These are phyloP conservation scores for Heliconius ethilla DNA, from an alignment of 2,888 invertebrate genomes.

Conservation along the genomic window DNA sequence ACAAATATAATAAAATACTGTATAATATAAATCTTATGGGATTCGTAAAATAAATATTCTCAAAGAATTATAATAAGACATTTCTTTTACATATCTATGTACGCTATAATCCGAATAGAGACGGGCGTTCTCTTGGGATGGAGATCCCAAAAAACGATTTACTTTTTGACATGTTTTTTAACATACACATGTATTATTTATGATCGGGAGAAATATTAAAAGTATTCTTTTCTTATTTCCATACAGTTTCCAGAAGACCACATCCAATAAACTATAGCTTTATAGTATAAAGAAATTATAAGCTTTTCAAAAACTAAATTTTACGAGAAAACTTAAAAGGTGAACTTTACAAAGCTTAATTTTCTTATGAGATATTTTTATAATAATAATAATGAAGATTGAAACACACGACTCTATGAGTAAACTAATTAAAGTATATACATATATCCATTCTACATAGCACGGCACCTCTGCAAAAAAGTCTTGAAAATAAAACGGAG, in stretches of 20 bases:
- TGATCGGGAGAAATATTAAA: background rate
- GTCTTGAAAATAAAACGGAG: background rate
- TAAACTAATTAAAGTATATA: too few relatives aligned
- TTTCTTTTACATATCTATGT: background rate
- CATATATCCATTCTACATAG: background rate
- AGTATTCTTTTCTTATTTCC: background rate
- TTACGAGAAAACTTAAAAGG: too few relatives aligned
- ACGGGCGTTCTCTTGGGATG: background rate
- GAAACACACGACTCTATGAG: too few relatives aligned
- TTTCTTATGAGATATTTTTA: too few relatives aligned
- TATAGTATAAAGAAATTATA: background rate
- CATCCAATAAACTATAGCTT: background rate
- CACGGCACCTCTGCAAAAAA: background rate
- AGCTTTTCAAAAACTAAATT: too few relatives aligned
- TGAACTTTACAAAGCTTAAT: too few relatives aligned
- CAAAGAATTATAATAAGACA: background rate
- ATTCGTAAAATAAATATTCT: background rate
- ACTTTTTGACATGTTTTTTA: background rate
- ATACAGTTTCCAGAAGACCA: background rate
- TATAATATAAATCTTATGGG: too few relatives aligned
- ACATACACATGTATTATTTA: background rate
- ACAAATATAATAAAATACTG: too few relatives aligned
- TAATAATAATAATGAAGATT: too few relatives aligned
- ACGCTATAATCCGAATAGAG: background rate
- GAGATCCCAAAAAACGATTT: background rate